Conservation (phyloP, 2,113 vertebrate genomes). For the Blennius ocellaris region DNA sequence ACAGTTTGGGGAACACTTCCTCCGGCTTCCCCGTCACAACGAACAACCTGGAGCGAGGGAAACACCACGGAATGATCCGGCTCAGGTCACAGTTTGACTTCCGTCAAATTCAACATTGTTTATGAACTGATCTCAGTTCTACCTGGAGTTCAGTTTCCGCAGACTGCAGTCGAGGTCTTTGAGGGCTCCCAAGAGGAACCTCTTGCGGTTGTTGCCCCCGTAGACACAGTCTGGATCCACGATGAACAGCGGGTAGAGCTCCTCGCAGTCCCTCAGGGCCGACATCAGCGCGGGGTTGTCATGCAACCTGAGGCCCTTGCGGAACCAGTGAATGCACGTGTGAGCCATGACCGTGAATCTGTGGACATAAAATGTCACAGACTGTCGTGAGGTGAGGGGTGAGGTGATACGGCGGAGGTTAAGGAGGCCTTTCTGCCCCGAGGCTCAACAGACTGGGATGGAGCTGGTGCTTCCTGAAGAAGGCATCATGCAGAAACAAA, state of each 20-base stretch:
- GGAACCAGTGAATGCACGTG: conserved; percentile 82
- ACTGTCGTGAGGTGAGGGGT: too few relatives aligned
- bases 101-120: too few relatives aligned
- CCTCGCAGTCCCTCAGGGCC: conserved; percentile 67
- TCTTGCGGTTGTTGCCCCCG: conserved; percentile 68
- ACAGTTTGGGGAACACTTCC: conserved; percentile 79
- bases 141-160: conserved; percentile 79
- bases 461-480: too few relatives aligned
- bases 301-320: conserved; percentile 82
- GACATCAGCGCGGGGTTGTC: conserved; percentile 79
- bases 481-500: too few relatives aligned
- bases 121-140: background rate
- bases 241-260: conserved; percentile 81
- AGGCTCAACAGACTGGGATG: too few relatives aligned
- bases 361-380: conserved; percentile 15
- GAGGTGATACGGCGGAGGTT: too few relatives aligned
- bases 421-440: too few relatives aligned
- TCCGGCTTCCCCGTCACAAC: conserved; percentile 75
- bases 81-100: too few relatives aligned
- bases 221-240: conserved; percentile 67
- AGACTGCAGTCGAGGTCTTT: conserved; percentile 81
- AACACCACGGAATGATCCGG: background rate
- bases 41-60: conserved; percentile 71
- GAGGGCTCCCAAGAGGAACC: conserved; percentile 75
- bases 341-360: conserved; percentile 65